Evolutionary conservation across 2,113 vertebrate genomes (phyloP).

Genomic region (Bubo scandiacus): DNA sequence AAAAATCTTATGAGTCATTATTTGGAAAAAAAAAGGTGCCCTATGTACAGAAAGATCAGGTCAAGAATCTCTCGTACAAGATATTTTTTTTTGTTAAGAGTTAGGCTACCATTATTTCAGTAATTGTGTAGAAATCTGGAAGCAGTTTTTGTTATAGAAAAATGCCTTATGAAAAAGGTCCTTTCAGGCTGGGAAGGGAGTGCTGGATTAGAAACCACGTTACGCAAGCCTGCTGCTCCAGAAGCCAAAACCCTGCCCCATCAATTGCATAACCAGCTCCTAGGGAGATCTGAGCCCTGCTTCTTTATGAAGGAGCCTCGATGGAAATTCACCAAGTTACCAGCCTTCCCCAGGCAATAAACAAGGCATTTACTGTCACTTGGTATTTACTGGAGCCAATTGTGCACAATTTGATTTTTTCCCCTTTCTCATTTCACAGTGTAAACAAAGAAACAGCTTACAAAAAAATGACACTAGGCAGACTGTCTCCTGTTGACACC

Average conservation of each 20-base stretch:
- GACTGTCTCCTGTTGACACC: constrained; percentile 42
- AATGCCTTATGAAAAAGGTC: constrained; percentile 30
- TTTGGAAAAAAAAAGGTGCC: not conserved
- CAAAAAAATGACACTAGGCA: constrained; percentile 23
- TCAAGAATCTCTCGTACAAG: not conserved
- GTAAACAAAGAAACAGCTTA: constrained; percentile 34
- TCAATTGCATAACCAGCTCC: constrained; percentile 61
- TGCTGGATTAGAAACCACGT: constrained; percentile 67
- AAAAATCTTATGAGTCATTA: not conserved
- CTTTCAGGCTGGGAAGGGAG: constrained; percentile 34
- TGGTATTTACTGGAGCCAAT: constrained; percentile 28
- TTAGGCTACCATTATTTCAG: not conserved
- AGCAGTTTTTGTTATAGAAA: constrained; percentile 10
- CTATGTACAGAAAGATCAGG: not conserved
- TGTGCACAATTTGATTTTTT: not conserved
- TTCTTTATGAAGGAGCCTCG: not conserved
- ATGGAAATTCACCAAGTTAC: constrained; percentile 36
- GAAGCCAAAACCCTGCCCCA: constrained; percentile 42
- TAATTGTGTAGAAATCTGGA: constrained; percentile 5
- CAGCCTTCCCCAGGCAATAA: constrained; percentile 45
- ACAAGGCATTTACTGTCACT: constrained; percentile 49
- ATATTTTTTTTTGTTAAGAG: not conserved
- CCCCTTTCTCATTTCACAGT: not conserved
- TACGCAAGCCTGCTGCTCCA: constrained; percentile 73
- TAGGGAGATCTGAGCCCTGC: constrained; percentile 11